These are phyloP conservation scores for Opisthocomus hoazin DNA, from an alignment of 2,113 vertebrate genomes.

Conservation along the genomic window DNA sequence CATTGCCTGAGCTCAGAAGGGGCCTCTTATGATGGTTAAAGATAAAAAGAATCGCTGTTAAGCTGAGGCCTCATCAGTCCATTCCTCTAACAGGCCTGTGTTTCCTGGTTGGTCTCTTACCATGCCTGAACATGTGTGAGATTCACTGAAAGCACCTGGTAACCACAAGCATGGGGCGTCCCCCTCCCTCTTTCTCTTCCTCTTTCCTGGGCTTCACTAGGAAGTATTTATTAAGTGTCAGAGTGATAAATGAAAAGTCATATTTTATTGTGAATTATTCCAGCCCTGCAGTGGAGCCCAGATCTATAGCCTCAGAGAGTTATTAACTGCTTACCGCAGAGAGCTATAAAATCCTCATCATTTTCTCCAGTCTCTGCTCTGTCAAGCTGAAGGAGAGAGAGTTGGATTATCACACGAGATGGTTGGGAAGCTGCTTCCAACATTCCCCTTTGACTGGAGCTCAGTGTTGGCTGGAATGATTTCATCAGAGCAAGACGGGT, in stretches of 20 bases:
- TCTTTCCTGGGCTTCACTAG: conserved; percentile 40
- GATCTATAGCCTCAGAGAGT: conserved; percentile 72
- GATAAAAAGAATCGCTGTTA: background rate
- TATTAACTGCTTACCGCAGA: conserved; percentile 74
- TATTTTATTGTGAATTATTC: conserved; percentile 78
- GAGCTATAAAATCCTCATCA: conserved; percentile 74
- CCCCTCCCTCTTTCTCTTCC: background rate
- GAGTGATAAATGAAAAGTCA: conserved; percentile 75
- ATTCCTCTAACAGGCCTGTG: background rate
- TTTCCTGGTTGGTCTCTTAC: background rate
- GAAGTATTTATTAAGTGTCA: conserved; percentile 74
- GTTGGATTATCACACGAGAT: background rate
- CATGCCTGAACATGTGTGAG: background rate
- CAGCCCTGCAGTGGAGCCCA: conserved; percentile 52
- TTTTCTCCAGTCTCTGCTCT: conserved; percentile 34
- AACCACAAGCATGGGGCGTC: background rate
- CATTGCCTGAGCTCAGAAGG: background rate
- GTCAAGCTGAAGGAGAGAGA: background rate
- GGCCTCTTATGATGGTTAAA: background rate
- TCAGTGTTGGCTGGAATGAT: background rate
- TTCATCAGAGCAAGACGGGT: background rate
- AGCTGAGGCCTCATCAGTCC: background rate
- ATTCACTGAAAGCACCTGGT: background rate
- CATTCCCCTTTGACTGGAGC: background rate
- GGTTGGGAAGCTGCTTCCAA: background rate